Base-by-base conservation (phyloP, 2,797 vertebrate species). In the Calcarius lapponicus region DNA sequence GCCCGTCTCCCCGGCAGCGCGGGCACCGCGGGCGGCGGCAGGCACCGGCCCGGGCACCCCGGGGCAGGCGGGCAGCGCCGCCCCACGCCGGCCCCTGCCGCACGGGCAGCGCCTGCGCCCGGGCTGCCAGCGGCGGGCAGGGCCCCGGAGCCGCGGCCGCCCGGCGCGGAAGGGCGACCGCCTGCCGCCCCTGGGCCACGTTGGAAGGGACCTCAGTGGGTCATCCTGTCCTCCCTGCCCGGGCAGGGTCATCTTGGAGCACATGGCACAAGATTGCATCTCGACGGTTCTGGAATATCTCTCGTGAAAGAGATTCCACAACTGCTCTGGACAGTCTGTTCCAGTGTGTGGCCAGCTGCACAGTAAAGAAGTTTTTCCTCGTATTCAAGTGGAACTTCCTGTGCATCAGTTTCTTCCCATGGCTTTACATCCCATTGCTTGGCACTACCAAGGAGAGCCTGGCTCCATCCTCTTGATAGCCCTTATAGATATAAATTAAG, bases 91-190 rank as follows among this genome's bases (percentile, higher is more conserved):
- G 51, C n/a, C 42, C 34, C 73, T 18, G 74, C 31, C 7, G 19
- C 13, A 10, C 21, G 32, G 80, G 57, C 67, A 48, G 81, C 81
- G 70, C 81, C 60, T 84, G 81, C 81, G 81, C 81, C 20, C 18
- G 11, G 32, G 32, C 36, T 31, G 26, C 5, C 31, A 31, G 18
- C 18, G 13, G 8, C 7, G 3, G 24, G 57, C 57, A 45, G 26
- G 26, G 79, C 38, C 24, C 10, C 4, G 8, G 6, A 21, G 38
- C 2, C 2, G 14, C 17, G 36, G 45, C 13, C 1, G 25, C 13
- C 2, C 1, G 26, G 26, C 8, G 5, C 1, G 1, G 12, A 9
- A 15, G 17, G 62, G 3, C 1, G 4, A 8, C 3, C 2, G 19
- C 4, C 38, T 6, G 40, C 17, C 1, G 32, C 4, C 11, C 3